Evolutionary conservation across 2,888 invertebrate species (phyloP).

Genomic region (Ecliptopera silaceata): DNA sequence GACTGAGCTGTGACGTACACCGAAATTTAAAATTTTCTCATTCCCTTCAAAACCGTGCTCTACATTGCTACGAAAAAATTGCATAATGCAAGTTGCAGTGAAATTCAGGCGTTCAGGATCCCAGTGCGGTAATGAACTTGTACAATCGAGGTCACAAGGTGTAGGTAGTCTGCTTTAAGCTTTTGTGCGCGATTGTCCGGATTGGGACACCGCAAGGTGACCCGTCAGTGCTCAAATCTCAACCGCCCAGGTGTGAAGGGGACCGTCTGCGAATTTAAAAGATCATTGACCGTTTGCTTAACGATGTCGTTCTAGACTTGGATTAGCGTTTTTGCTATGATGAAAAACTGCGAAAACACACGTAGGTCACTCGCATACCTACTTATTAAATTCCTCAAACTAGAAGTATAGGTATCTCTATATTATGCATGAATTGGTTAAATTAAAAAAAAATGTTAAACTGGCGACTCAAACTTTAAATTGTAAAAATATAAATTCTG

Average conservation of each 20-base stretch:
- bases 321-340: slow-evolving; percentile 20
- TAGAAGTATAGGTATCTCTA: no score
- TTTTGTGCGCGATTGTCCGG: slow-evolving; percentile 32
- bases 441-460: no score
- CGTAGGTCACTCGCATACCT: slow-evolving; percentile 13
- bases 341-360: slow-evolving; percentile 11
- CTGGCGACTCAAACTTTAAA: no score
- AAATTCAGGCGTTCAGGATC: slow-evolving; percentile 20
- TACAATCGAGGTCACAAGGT: slow-evolving; percentile 20
- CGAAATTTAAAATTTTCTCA: background rate
- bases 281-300: slow-evolving; percentile 43
- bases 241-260: slow-evolving; percentile 50
- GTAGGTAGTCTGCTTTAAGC: slow-evolving; percentile 8
- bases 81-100: slow-evolving; percentile 22
- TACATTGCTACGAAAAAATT: background rate
- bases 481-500: no score
- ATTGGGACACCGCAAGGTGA: slow-evolving; percentile 46
- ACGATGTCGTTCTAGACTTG: slow-evolving; percentile 27
- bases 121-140: slow-evolving; percentile 30
- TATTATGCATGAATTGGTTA: no score
- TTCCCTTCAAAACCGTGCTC: background rate
- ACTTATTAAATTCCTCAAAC: slow-evolving; percentile 11
- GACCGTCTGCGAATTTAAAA: slow-evolving; percentile 38
- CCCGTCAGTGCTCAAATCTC: slow-evolving; percentile 38
- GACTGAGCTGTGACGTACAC: no score